phyloP scores from a whole-genome alignment of 1,140 invertebrate species.

The Neodiprion pinetum region DNA sequence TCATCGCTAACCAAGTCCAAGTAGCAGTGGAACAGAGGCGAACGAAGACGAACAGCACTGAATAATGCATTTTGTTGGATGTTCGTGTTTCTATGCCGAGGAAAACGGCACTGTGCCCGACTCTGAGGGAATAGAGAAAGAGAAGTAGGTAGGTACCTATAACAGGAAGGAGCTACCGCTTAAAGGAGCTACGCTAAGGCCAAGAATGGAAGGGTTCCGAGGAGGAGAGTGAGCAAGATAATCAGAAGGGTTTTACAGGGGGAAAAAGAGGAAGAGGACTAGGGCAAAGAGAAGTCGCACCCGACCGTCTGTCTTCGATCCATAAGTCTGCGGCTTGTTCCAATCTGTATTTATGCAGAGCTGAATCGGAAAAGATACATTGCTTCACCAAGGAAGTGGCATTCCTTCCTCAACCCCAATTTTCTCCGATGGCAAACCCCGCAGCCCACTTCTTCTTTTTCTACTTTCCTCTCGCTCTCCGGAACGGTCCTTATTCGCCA shows the following conservation, averaged over 20 bases:
- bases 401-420: not conserved
- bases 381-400: not conserved
- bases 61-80: slow-evolving; percentile 32
- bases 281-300: not conserved
- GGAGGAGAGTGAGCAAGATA: not conserved
- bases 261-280: not conserved
- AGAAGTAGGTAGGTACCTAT: not conserved
- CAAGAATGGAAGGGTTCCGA: not conserved
- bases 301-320: not conserved
- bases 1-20: not conserved
- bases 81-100: slow-evolving; percentile 19
- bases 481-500: not conserved
- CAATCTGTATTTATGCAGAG: slow-evolving; percentile 19
- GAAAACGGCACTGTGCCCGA: not conserved
- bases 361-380: not conserved
- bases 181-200: not conserved
- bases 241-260: not conserved
- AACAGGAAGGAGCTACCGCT: not conserved
- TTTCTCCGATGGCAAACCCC: not conserved
- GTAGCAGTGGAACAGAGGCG: slow-evolving; percentile 4
- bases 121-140: not conserved
- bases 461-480: not conserved
- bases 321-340: slow-evolving; percentile 3
- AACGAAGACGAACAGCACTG: slow-evolving; percentile 27
- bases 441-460: not conserved